Conservation (phyloP, 2,888 invertebrate species). For the Oxyteleia sp. region DNA sequence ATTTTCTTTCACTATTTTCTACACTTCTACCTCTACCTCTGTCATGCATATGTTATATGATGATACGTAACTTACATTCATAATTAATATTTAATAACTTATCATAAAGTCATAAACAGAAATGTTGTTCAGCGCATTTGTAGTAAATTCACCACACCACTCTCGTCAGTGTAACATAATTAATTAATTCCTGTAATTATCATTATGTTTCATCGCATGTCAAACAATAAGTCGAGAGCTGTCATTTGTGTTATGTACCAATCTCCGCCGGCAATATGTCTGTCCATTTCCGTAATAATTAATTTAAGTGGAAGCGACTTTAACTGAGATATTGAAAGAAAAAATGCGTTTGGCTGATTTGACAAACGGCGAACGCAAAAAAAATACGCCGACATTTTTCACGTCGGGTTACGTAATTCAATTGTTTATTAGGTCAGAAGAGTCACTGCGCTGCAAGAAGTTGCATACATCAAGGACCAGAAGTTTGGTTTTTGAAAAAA, state of each 20-base stretch:
- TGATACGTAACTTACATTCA: too few relatives aligned
- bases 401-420: neutral
- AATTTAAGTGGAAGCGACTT: neutral
- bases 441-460: neutral
- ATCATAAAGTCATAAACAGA: too few relatives aligned
- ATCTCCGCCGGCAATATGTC: neutral
- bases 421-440: slow-evolving; percentile 1
- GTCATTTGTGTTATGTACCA: slow-evolving; percentile 14
- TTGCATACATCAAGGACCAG: neutral
- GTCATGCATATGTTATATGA: too few relatives aligned
- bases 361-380: neutral
- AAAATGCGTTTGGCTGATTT: neutral
- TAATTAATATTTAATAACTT: too few relatives aligned
- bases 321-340: neutral
- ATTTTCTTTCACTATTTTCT: too few relatives aligned
- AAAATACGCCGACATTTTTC: neutral
- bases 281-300: neutral
- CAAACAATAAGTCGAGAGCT: slow-evolving; percentile 19
- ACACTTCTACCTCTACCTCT: too few relatives aligned
- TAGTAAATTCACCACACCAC: neutral
- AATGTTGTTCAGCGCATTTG: neutral
- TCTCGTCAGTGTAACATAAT: neutral
- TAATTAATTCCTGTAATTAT: slow-evolving; percentile 23
- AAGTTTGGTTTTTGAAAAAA: neutral
- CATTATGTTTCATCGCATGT: slow-evolving; percentile 9